A percentile compares a stretch with the other conserved stretches of the same genome.
phyloP scores from a whole-genome alignment of 2,797 vertebrate species.

The Oceanodroma leucorhoa region DNA sequence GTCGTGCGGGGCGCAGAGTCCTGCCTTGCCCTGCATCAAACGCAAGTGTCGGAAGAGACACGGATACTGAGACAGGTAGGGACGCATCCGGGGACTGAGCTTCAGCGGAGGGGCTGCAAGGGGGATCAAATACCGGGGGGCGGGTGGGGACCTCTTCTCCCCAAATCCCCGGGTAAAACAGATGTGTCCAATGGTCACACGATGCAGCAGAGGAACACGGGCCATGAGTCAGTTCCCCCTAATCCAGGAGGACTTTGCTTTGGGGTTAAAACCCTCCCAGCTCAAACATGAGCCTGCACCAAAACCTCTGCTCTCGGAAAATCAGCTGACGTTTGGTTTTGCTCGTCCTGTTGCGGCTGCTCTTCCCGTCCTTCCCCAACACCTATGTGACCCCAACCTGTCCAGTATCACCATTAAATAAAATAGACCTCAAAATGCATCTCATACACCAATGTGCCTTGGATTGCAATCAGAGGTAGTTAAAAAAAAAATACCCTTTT shows the following conservation, averaged over 20 bases:
- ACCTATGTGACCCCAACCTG: neutral
- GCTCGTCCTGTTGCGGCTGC: neutral
- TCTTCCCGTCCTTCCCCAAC: neutral
- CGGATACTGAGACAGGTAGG: neutral
- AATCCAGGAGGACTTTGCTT: neutral
- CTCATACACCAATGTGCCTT: neutral
- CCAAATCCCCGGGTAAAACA: neutral
- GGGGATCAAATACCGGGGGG: neutral
- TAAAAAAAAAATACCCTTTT: neutral
- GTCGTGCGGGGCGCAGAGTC: fast-evolving
- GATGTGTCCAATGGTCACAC: neutral
- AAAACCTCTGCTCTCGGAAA: neutral
- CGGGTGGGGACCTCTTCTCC: neutral
- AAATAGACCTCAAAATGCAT: neutral
- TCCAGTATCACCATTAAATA: neutral
- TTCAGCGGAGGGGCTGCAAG: neutral
- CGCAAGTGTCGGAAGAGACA: neutral
- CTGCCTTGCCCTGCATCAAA: neutral
- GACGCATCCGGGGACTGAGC: neutral
- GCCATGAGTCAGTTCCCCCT: neutral
- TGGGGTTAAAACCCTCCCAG: neutral
- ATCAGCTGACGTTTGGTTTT: neutral
- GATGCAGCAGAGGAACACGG: neutral
- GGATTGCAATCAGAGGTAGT: neutral
- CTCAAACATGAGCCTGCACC: neutral